These are phyloP conservation scores for Aphis gossypii DNA, from an alignment of 1,140 invertebrate species.

Conservation along the genomic window DNA sequence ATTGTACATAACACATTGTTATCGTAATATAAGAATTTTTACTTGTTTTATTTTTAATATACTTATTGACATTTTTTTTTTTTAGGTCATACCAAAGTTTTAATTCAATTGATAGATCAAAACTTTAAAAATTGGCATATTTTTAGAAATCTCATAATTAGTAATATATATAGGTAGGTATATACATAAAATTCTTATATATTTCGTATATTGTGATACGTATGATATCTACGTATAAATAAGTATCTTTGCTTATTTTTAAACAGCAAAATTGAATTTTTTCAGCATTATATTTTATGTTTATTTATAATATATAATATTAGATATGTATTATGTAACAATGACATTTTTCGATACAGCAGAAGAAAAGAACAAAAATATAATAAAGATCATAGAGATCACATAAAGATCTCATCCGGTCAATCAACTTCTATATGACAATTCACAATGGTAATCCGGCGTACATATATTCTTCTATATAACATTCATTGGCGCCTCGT, in stretches of 20 bases:
- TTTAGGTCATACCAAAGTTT: neutral
- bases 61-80: neutral
- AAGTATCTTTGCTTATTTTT: neutral
- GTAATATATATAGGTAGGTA: too few species aligned
- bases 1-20: neutral
- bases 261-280: neutral
- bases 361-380: neutral
- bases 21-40: neutral
- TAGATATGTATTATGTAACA: neutral
- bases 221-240: neutral
- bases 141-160: neutral
- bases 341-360: neutral
- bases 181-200: neutral
- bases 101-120: neutral
- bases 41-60: neutral
- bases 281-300: neutral
- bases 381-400: too few species aligned
- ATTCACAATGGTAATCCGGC: constrained; percentile 73
- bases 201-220: neutral
- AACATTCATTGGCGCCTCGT: constrained; percentile 75
- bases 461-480: constrained; percentile 74
- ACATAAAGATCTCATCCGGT: neutral
- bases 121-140: neutral
- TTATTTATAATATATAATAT: neutral
- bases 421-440: neutral